Evolutionary conservation across 2,888 invertebrate species (phyloP), one percentile per base, ranked within the genome.

Genomic region (Scaptomyza polygonia): DNA sequence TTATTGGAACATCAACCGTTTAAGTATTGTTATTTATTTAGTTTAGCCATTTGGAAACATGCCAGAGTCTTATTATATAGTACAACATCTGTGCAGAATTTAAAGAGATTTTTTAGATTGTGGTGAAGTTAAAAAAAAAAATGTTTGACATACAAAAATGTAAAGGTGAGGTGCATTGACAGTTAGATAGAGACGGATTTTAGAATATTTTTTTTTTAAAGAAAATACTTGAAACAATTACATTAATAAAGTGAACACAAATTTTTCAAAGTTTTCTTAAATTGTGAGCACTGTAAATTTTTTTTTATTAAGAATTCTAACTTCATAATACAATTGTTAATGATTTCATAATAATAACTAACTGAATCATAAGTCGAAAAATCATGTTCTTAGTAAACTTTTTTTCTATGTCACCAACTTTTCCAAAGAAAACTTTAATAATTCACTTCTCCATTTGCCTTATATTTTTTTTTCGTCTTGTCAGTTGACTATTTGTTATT

Each of bases 1-100:
- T 69, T 78, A 36, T 77, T 78, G 87, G 85, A 86, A 81, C 87
- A 77, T 86, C 45, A 52, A 83, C 87, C 85, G 87, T 84, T 86
- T 81, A 71, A 64, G 62, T 61, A 27, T 39, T 39, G 9, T 39
- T 2, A 62, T 67, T 64, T 77, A 49, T 61, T 84, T 67, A 64
- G 48, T 52, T 54, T 42, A 54, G 68, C 51, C 64, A 55, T 58
- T 58, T 56, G 16, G 43, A 56, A 69, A 56, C 69, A 69, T 69
- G 69, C 69, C 69, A 69, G 49, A 62, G 61, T 44, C 9, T 39
- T 39, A 3, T 39, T 36, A 14, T 14, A 30, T 14, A 6, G 11
- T 54, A 68, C 36, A 68, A 55, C 52, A 30, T 57, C 70, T 71
- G 69, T 69, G 69, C 69, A 62, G 27, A 48, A 68, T 27, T 47